Base-by-base conservation (phyloP, 2,113 vertebrate genomes). In the Ptilonorhynchus violaceus region DNA sequence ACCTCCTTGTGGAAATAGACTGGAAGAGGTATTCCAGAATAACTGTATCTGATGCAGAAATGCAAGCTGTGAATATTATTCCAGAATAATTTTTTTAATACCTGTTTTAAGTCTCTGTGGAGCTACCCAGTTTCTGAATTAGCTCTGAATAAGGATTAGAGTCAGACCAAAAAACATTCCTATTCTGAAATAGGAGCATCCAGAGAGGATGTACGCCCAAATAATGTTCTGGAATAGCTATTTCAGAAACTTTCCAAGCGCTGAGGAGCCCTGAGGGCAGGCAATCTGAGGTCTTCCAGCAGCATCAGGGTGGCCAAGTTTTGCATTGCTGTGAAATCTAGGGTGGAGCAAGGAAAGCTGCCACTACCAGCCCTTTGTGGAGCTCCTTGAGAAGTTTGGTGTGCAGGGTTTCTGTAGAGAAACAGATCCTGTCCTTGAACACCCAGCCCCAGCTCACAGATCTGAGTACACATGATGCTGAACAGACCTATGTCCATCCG, bases 241-340 rank as follows among this genome's bases (percentile, higher is more conserved):
- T 95, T 95, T 90, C 78, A 60, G 63, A 88, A 72, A 42, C 30
- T 73, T 88, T 86, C 67, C 92, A 91, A 90, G 76, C 2, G 1
- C 55, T 56, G 59, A 88, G 85, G 21, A 80, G 35, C 82, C 85
- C 55, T 44, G 17, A 80, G 72, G 59, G 68, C 63, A 92, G 79
- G 72, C 93, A 85, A 31, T 41, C 52, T 13, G 56, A 93, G 47
- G 67, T 81, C 75, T 95, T 97, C 82, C 95, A 95, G 85, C 56
- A 81, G 68, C 13, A 22, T 16, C 44, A 59, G 68, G 52, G 64
- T 80, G 83, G 95, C 88, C 90, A 95, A 92, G 12, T 59, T 80
- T 86, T 74, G 47, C 28, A 72, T 27, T 63, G 52, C 58, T 90
- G 35, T 88, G 59, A 86, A 74, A 72, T n/a, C 55, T 56, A 23